Conservation (phyloP, 92 coral and sea anemone genomes). For the Zoanthus sociatus region DNA sequence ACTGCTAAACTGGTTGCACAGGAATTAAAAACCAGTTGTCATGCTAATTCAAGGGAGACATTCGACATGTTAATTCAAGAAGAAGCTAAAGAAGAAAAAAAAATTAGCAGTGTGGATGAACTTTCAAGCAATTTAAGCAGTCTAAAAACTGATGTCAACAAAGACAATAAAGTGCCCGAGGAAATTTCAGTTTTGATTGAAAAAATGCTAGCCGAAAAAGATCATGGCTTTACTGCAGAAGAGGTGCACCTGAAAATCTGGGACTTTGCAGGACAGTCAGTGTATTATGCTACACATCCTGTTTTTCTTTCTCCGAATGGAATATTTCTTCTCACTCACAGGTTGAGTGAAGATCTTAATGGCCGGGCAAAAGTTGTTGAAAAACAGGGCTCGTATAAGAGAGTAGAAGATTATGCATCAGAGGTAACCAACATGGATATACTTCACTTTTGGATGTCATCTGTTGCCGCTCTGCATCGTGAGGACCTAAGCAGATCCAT, state of each 20-base stretch:
- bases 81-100: no score
- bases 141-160: background rate
- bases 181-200: conserved; percentile 3
- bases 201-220: conserved; percentile 1
- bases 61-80: no score
- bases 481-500: background rate
- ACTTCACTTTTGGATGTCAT: conserved; percentile 35
- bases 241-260: conserved; percentile 17
- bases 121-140: no score
- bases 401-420: conserved; percentile 27
- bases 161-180: conserved; percentile 1
- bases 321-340: conserved; percentile 20
- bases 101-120: no score
- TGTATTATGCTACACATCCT: conserved; percentile 50
- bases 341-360: conserved; percentile 11
- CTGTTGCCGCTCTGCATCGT: conserved; percentile 27
- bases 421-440: conserved; percentile 36
- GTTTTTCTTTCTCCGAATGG: conserved; percentile 16
- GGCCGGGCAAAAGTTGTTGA: conserved; percentile 21
- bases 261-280: conserved; percentile 47
- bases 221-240: background rate
- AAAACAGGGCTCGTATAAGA: conserved; percentile 26
- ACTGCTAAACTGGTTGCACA: conserved; percentile 7
- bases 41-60: no score
- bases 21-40: background rate